These are phyloP conservation scores for Trematocara caparti DNA, from an alignment of 2,797 vertebrate genomes.

Conservation along the genomic window DNA sequence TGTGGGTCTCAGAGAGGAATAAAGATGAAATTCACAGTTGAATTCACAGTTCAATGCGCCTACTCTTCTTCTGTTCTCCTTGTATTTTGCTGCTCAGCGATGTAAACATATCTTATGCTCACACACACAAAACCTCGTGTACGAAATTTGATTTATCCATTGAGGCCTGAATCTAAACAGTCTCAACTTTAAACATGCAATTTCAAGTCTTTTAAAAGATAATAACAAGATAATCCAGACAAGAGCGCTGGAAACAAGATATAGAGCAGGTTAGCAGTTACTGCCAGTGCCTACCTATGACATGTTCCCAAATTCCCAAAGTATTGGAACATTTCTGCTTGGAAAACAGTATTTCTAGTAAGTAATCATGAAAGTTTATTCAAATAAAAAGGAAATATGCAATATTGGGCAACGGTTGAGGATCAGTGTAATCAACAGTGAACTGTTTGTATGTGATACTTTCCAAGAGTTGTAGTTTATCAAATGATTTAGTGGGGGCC, in stretches of 20 bases:
- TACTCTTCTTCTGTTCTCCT: conserved; percentile 22
- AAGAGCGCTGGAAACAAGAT: neutral
- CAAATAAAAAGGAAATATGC: neutral
- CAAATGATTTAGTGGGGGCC: neutral
- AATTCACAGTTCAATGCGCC: neutral
- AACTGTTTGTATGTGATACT: neutral
- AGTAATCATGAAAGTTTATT: neutral
- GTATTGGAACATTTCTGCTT: neutral
- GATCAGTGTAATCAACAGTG: neutral
- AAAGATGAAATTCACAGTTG: neutral
- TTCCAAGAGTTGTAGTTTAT: neutral
- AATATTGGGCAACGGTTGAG: neutral
- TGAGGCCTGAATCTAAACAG: neutral
- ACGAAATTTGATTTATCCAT: neutral
- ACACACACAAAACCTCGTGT: neutral
- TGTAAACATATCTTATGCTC: neutral
- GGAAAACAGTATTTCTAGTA: neutral
- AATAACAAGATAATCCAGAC: neutral
- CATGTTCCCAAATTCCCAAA: neutral
- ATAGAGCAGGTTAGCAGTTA: neutral
- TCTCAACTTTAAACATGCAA: neutral
- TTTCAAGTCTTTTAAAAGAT: neutral
- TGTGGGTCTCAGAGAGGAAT: neutral
- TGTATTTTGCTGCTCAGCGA: neutral
- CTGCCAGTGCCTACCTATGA: neutral